Percentiles rank a stretch among this genome's conserved stretches.
Conservation (phyloP, 2,113 vertebrate species). For the Heliornis fulica region DNA sequence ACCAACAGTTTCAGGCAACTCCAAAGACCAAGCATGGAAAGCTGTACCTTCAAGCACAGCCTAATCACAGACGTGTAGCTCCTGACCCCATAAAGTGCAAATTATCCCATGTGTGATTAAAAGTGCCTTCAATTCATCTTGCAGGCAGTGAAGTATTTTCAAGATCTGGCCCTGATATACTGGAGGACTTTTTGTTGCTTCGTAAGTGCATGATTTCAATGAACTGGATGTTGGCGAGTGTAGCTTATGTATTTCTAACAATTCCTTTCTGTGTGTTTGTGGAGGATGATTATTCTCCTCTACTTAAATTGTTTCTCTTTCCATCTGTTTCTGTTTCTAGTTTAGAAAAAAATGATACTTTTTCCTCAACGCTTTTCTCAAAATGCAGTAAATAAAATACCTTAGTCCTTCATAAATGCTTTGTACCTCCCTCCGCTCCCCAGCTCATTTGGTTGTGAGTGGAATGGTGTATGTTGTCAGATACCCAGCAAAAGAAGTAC, state of each 20-base stretch:
- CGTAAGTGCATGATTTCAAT: neutral
- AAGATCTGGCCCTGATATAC: neutral
- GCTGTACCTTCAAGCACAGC: neutral
- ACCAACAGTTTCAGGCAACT: neutral
- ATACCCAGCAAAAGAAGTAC: conserved; percentile 5
- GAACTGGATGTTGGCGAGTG: neutral
- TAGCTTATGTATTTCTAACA: neutral
- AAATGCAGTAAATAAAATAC: conserved; percentile 11
- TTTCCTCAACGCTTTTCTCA: neutral
- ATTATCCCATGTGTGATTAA: neutral
- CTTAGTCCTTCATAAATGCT: neutral
- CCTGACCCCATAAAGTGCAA: neutral
- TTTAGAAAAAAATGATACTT: neutral
- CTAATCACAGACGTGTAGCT: neutral
- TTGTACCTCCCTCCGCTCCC: neutral
- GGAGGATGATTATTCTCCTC: neutral
- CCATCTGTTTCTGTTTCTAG: neutral
- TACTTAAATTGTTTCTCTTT: conserved; percentile 4
- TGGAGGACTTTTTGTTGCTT: neutral
- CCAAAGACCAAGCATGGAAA: neutral
- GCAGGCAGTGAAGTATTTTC: neutral
- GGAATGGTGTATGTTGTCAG: neutral
- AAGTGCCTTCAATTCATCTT: neutral
- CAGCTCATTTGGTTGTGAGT: neutral
- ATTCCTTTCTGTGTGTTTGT: neutral